Conservation (phyloP, 2,797 vertebrate species). For the Leptatherina wallacei region DNA sequence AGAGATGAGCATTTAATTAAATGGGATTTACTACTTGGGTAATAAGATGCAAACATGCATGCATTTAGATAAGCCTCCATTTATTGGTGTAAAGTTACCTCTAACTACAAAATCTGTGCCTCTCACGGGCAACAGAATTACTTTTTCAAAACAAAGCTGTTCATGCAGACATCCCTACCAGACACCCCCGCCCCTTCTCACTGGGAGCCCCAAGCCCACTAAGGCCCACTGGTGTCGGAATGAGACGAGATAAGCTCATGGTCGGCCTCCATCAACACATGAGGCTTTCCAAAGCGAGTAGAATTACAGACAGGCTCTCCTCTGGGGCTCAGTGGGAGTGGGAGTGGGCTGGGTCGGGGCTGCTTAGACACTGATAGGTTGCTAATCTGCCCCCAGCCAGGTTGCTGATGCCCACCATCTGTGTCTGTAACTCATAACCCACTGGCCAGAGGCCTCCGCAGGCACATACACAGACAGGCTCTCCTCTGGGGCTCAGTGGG, state of each 20-base stretch:
- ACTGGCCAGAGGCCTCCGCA: constrained; percentile 67
- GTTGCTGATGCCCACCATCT: constrained; percentile 83
- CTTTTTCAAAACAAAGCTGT: constrained; percentile 65
- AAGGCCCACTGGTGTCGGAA: constrained; percentile 64
- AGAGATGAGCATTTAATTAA: constrained; percentile 6
- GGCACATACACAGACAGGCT: constrained; percentile 68
- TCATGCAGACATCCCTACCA: constrained; percentile 54
- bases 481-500: constrained; percentile 76
- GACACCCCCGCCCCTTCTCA: constrained; percentile 44
- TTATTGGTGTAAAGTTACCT: constrained; percentile 47
- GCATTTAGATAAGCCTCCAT: constrained; percentile 41
- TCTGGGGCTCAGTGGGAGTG: constrained; percentile 74
- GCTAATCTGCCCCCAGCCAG: constrained; percentile 78
- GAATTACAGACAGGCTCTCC: constrained; percentile 80
- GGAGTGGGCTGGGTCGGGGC: constrained; percentile 53
- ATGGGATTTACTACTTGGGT: constrained; percentile 11
- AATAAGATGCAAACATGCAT: constrained; percentile 22
- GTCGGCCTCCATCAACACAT: constrained; percentile 82
- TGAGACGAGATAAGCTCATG: constrained; percentile 81
- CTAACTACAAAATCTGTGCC: constrained; percentile 62
- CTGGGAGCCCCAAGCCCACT: constrained; percentile 57
- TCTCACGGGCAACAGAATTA: constrained; percentile 56
- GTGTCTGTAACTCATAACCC: constrained; percentile 81
- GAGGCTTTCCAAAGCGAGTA: constrained; percentile 76
- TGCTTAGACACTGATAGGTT: constrained; percentile 69